phyloP scores from a whole-genome alignment of 2,797 vertebrate species.

The Hydrolagus colliei region DNA sequence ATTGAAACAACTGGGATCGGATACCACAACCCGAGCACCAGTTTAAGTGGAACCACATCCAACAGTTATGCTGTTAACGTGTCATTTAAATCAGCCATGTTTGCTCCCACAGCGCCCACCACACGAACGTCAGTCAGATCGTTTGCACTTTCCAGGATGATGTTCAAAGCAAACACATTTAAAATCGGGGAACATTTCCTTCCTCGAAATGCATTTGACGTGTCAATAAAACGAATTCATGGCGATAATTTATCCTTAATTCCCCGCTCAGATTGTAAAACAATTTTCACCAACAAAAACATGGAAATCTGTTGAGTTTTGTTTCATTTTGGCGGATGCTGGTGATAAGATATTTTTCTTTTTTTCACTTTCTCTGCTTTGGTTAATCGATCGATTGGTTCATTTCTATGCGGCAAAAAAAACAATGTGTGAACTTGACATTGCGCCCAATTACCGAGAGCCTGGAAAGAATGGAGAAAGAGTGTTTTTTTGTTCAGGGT shows the following conservation, averaged over 20 bases:
- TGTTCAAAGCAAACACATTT: not conserved
- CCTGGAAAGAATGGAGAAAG: slow-evolving; percentile 1
- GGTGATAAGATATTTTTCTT: not conserved
- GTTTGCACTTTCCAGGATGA: not conserved
- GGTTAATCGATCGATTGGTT: slow-evolving; percentile 5
- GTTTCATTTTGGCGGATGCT: too few relatives aligned
- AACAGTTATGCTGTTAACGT: not conserved
- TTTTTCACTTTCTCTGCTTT: not conserved
- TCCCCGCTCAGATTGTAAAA: too few relatives aligned
- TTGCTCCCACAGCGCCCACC: too few relatives aligned
- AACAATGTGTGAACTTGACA: slow-evolving; percentile 29
- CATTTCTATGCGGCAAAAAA: not conserved
- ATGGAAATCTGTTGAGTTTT: too few relatives aligned
- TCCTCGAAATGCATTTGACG: not conserved
- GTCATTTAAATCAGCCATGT: too few relatives aligned
- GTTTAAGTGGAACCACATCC: not conserved
- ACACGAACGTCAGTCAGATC: too few relatives aligned
- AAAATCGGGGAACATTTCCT: not conserved
- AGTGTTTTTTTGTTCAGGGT: slow-evolving; percentile 17
- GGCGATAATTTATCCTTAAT: too few relatives aligned
- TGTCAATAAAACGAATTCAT: not conserved
- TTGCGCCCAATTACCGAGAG: slow-evolving; percentile 23
- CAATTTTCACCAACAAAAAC: too few relatives aligned
- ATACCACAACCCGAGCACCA: not conserved
- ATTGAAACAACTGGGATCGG: not conserved